A percentile compares a stretch with the other conserved stretches of the same genome.
These are phyloP conservation scores for Aurelia coerulea DNA, from an alignment of 30 jellyfish, hydroid and myxozoan genomes.

Conservation along the genomic window DNA sequence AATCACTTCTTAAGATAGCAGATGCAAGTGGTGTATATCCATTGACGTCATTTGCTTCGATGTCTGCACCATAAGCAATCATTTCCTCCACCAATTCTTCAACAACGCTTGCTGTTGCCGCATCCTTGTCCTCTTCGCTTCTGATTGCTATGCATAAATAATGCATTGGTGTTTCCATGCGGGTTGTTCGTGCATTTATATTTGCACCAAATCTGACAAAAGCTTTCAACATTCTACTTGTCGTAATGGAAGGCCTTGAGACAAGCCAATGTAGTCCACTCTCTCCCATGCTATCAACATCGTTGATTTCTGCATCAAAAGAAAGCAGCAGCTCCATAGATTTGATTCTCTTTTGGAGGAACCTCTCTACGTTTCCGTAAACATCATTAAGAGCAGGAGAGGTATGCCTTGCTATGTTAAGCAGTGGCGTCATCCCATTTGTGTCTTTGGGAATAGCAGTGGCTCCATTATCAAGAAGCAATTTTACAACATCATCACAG, in stretches of 20 bases:
- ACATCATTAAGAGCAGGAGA: not conserved
- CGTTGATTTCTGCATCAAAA: slow-evolving; percentile 3
- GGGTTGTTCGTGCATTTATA: slow-evolving; percentile 4
- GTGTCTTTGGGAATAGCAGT: not conserved
- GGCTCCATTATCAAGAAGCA: slow-evolving; percentile 14
- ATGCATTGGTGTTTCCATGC: slow-evolving; percentile 16
- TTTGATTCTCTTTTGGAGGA: not conserved
- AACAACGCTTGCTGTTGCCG: not conserved
- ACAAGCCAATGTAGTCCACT: not conserved
- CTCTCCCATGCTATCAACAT: not conserved
- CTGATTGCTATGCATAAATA: not conserved
- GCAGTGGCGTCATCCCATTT: slow-evolving; percentile 15
- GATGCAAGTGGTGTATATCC: slow-evolving; percentile 4
- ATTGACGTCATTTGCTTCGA: not conserved
- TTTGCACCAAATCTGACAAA: slow-evolving; percentile 12
- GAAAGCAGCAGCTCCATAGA: slow-evolving; percentile 5
- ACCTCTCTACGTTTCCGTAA: slow-evolving; percentile 2
- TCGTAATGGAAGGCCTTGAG: slow-evolving; percentile 13
- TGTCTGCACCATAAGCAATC: slow-evolving; percentile 6
- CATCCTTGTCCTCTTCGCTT: not conserved
- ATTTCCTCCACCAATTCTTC: not conserved
- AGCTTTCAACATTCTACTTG: not conserved
- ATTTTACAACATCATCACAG: slow-evolving; percentile 3
- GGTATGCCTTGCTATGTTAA: slow-evolving; percentile 16
- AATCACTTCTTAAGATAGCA: not conserved